Conservation (phyloP, 2,888 invertebrate species). For the Terebella lapidaria region DNA sequence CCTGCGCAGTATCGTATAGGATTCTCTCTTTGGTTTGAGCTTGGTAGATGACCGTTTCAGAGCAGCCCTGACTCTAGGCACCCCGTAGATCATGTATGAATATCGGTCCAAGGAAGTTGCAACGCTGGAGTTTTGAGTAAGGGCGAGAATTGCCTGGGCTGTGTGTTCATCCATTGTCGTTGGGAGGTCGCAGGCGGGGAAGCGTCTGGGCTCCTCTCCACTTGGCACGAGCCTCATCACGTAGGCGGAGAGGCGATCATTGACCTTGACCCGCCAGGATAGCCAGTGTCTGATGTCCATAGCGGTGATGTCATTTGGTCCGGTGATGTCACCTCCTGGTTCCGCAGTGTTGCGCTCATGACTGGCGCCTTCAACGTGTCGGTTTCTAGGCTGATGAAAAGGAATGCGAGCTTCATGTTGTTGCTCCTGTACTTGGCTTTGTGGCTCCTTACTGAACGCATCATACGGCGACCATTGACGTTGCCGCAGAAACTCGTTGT, state of each 20-base stretch:
- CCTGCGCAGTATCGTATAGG: not conserved
- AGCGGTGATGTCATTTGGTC: too few species aligned
- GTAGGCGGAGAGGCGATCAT: not conserved
- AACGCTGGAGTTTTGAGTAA: too few species aligned
- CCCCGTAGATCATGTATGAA: not conserved
- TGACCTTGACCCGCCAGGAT: not conserved
- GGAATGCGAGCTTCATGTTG: too few species aligned
- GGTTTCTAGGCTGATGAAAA: too few species aligned
- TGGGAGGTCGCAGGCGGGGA: not conserved
- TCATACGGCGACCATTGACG: too few species aligned
- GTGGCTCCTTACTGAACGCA: too few species aligned
- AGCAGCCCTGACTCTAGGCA: not conserved
- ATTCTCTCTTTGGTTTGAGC: not conserved
- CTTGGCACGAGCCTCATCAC: not conserved
- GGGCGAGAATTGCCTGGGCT: not conserved
- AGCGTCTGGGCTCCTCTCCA: not conserved
- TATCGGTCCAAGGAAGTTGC: not conserved
- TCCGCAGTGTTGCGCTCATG: too few species aligned
- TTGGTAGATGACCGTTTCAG: too few species aligned
- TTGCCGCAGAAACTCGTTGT: too few species aligned
- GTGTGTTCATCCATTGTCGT: not conserved
- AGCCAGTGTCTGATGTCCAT: not conserved
- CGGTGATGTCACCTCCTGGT: too few species aligned
- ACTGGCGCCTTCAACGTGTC: too few species aligned
- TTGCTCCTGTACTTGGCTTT: too few species aligned